Evolutionary conservation across 2,797 vertebrate genomes (phyloP).

Genomic region (Gallinago stenura): DNA sequence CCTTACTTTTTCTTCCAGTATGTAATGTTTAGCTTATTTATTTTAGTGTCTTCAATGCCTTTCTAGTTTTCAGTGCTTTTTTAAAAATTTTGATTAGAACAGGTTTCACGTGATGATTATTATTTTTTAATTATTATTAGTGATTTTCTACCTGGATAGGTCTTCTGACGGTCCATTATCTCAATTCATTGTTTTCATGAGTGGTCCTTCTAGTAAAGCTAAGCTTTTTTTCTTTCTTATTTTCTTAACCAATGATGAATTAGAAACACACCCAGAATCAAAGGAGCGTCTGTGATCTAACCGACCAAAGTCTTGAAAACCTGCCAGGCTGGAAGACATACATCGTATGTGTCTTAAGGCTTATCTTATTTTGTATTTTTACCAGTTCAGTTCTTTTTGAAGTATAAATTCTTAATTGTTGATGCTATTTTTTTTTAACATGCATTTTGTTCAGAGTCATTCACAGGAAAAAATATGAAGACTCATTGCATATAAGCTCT

Average conservation of each 20-base stretch:
- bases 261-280: background rate
- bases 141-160: background rate
- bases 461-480: background rate
- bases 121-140: background rate
- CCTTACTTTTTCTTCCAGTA: background rate
- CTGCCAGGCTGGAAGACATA: background rate
- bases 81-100: background rate
- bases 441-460: background rate
- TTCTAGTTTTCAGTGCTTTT: background rate
- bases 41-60: background rate
- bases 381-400: background rate
- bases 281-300: background rate
- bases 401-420: background rate
- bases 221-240: background rate
- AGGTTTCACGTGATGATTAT: background rate
- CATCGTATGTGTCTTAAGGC: rapidly evolving
- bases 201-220: background rate
- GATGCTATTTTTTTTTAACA: background rate
- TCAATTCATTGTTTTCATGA: background rate
- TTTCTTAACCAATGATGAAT: background rate
- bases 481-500: background rate
- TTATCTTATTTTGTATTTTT: background rate
- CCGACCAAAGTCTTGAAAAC: background rate
- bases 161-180: background rate
- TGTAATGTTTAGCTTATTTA: background rate